These are phyloP conservation scores for Drosophila pandora DNA, from an alignment of 1,140 invertebrate genomes.

Conservation along the genomic window DNA sequence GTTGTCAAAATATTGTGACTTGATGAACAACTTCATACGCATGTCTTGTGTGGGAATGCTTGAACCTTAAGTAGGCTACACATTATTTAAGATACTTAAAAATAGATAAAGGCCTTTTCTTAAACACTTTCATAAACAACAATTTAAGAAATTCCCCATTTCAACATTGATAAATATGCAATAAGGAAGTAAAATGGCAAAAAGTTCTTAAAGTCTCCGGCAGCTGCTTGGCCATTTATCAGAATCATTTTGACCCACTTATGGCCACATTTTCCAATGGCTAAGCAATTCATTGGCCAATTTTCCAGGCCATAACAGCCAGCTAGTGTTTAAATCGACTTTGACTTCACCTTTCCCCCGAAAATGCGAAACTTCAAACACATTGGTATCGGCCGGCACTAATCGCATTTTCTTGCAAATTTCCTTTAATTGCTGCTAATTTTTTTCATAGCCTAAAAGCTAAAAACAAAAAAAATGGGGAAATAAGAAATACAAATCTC, in stretches of 20 bases:
- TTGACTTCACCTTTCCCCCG: constrained; percentile 36
- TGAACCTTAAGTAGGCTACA: constrained; percentile 17
- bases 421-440: constrained; percentile 77
- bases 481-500: constrained; percentile 18
- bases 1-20: constrained; percentile 46
- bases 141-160: no score
- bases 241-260: constrained; percentile 41
- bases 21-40: constrained; percentile 24
- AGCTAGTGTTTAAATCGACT: constrained; percentile 15
- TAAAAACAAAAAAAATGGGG: not conserved
- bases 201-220: constrained; percentile 14
- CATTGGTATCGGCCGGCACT: constrained; percentile 55
- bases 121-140: no score
- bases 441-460: constrained; percentile 30
- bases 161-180: constrained; percentile 7
- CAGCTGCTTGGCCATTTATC: constrained; percentile 38
- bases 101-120: not conserved
- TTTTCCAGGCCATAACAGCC: constrained; percentile 34
- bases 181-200: constrained; percentile 22
- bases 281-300: constrained; percentile 22
- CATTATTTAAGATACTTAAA: not conserved
- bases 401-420: constrained; percentile 60
- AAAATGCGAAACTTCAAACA: constrained; percentile 57
- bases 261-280: constrained; percentile 25
- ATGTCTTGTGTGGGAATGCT: constrained; percentile 17